Base-by-base conservation (phyloP, 2,888 invertebrate species). In the Mesorhabditis belari region DNA sequence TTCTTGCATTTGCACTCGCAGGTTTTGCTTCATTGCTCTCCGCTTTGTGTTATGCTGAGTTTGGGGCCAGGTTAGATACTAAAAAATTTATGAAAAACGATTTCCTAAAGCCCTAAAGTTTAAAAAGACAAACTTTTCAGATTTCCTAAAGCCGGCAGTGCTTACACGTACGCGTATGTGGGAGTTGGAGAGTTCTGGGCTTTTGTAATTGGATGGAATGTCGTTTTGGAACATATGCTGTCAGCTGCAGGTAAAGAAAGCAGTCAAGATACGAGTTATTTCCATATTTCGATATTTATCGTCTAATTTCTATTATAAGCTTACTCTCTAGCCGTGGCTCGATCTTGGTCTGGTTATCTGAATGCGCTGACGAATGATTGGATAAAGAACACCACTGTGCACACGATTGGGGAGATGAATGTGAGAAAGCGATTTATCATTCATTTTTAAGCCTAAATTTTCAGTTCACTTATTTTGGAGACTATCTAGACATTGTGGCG, bases 121-220 rank as follows among this genome's bases (percentile, higher is more conserved):
- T 21, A 9, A 24, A 58, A 1, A 19, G 28, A 53, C 28, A n/a
- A n/a, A n/a, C n/a, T n/a, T 65, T 70, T 5, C 60, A 72, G 71
- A 63, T 91, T 91, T 0, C 92, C 92, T 0, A 88, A 88, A 77
- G 91, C 91, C 0, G 92, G 81, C 17, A 83, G 82, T 3, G 81
- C 83, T 23, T 84, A 84, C 66, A 90, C 90, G 86, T 94, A 94
- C 86, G 90, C 91, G 71, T 94, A 93, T 84, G 92, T 92, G 66
- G 91, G 92, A 3, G 91, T 93, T 62, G 94, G 94, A 52, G 93
- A 94, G 83, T 89, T 93, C 82, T 88, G 92, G 81, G 93, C 93
- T 63, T 94, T 93, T 84, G 87, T 93, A 6, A 75, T 81, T 2
- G 81, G 81, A 3, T 81, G 81, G 81, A 81, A 77, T 54, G 70